Conservation (phyloP, 2,888 invertebrate species). For the Amphimallon solstitiale region DNA sequence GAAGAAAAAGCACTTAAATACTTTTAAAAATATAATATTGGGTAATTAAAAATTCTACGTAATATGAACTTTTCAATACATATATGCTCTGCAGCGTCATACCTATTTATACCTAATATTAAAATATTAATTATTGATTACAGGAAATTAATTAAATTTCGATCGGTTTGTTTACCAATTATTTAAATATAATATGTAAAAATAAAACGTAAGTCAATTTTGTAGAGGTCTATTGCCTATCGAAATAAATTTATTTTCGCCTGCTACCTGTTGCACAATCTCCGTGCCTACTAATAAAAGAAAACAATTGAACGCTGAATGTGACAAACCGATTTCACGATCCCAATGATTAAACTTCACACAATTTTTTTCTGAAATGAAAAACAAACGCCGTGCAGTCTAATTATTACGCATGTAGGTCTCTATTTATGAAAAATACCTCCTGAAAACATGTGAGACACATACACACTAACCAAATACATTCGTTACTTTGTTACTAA, state of each 20-base stretch:
- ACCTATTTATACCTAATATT: too few species aligned
- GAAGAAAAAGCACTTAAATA: too few species aligned
- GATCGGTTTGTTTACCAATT: too few species aligned
- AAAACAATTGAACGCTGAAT: background rate
- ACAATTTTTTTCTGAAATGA: background rate
- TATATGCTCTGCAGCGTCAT: too few species aligned
- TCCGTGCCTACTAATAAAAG: background rate
- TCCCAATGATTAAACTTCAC: background rate
- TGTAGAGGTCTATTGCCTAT: background rate
- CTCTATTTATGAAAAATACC: background rate
- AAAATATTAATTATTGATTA: too few species aligned
- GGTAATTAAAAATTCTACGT: too few species aligned
- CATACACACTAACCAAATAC: conserved; percentile 17
- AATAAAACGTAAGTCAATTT: too few species aligned
- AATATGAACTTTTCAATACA: too few species aligned
- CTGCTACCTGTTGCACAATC: conserved; percentile 3
- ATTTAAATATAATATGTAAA: too few species aligned
- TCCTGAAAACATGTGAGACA: conserved; percentile 19
- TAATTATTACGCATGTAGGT: conserved; percentile 13
- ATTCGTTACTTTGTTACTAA: conserved; percentile 49
- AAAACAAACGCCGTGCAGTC: conserved; percentile 24
- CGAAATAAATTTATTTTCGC: background rate
- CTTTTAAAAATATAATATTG: too few species aligned
- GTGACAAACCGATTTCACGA: background rate
- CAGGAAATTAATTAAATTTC: too few species aligned